These are phyloP conservation scores for Graphium colonna DNA, from an alignment of 2,888 invertebrate genomes.

Conservation along the genomic window DNA sequence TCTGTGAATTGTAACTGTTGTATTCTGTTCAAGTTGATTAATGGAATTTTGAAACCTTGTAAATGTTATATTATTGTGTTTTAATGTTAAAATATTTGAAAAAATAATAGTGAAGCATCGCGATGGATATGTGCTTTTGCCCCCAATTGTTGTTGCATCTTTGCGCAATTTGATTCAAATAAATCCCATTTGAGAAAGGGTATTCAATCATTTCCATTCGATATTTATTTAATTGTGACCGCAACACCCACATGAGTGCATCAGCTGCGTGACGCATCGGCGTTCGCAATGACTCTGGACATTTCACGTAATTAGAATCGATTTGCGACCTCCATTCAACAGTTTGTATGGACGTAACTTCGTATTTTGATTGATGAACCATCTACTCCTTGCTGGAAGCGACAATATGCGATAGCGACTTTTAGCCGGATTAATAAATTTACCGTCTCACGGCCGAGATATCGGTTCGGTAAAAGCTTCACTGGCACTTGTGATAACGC, in stretches of 20 bases:
- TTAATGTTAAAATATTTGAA: no score
- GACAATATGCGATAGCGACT: slow-evolving; percentile 48
- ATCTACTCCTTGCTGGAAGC: slow-evolving; percentile 42
- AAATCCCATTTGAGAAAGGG: background rate
- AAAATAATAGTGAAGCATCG: no score
- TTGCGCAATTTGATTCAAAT: no score
- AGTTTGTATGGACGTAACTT: slow-evolving; percentile 58
- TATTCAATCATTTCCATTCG: slow-evolving; percentile 20
- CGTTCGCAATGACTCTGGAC: slow-evolving; percentile 64
- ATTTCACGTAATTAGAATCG: slow-evolving; percentile 72
- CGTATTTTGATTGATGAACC: slow-evolving; percentile 64
- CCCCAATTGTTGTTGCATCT: no score
- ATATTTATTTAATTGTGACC: slow-evolving; percentile 11
- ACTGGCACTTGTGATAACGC: slow-evolving; percentile 30
- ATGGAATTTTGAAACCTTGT: no score
- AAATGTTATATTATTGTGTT: no score
- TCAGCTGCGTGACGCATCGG: slow-evolving; percentile 50
- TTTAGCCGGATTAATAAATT: slow-evolving; percentile 58
- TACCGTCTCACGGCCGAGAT: slow-evolving; percentile 48
- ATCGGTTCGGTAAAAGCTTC: slow-evolving; percentile 33
- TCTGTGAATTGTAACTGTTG: no score
- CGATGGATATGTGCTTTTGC: no score
- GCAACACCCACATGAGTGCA: background rate
- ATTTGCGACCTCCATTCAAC: slow-evolving; percentile 56
- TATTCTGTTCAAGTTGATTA: no score